phyloP scores from a whole-genome alignment of 2,113 vertebrate species.

The Hucho hucho region DNA sequence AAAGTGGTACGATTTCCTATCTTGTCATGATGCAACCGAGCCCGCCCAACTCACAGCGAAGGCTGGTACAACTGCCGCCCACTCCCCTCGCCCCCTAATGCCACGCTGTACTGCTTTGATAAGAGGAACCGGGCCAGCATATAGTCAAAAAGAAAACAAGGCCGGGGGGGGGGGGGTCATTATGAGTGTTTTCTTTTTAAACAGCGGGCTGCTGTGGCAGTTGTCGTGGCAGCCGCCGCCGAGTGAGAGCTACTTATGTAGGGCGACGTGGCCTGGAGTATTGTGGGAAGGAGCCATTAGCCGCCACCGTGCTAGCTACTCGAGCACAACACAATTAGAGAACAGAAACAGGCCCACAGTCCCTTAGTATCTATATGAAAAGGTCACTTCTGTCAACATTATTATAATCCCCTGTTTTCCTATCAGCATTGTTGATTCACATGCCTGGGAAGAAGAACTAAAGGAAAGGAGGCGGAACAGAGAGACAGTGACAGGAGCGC shows the following conservation, averaged over 20 bases:
- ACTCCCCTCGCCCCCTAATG: not conserved
- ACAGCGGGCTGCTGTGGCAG: not conserved
- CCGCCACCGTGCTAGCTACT: not conserved
- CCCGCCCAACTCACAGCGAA: not conserved
- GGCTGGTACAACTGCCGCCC: not conserved
- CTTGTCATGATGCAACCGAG: not conserved
- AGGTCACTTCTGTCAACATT: constrained; percentile 52
- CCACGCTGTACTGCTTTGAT: not conserved
- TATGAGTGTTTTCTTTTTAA: not conserved
- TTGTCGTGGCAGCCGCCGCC: not conserved
- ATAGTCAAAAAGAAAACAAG: not conserved
- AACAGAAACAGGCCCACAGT: constrained; percentile 5
- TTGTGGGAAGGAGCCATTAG: not conserved
- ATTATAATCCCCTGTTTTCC: constrained; percentile 17
- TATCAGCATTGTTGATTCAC: constrained; percentile 20
- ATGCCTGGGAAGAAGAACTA: constrained; percentile 17
- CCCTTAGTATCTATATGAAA: constrained; percentile 40
- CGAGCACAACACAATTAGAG: constrained; percentile 38
- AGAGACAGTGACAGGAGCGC: not conserved
- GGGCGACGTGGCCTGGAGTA: not conserved
- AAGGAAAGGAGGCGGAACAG: too few species aligned
- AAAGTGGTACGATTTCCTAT: too few species aligned
- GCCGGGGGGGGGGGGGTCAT: not conserved
- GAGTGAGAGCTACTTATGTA: not conserved
- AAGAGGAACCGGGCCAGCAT: not conserved